phyloP scores from a whole-genome alignment of 37 sponge, comb jelly and placozoan genomes.

The Aphrocallistes beatrix region DNA sequence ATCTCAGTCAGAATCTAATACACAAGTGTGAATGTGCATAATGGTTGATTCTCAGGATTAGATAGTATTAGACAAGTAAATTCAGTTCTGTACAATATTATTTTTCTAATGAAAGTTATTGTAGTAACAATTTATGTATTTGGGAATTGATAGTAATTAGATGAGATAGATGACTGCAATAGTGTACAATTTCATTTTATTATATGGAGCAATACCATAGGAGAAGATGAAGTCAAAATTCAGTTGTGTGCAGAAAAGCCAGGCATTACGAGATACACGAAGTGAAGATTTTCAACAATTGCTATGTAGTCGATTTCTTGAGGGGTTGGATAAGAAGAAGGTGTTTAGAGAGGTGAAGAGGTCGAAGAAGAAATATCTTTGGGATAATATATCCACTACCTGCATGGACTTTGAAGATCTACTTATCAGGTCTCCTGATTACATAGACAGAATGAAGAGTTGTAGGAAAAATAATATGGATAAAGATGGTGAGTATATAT shows the following conservation, averaged over 20 bases:
- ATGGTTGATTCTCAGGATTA: no score
- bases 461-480: neutral
- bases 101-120: no score
- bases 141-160: no score
- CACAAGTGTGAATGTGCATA: no score
- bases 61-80: no score
- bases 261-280: neutral
- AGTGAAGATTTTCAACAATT: neutral
- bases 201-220: no score
- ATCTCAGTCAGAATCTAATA: no score
- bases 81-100: no score
- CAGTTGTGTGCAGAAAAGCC: neutral
- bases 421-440: neutral
- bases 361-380: neutral
- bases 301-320: neutral
- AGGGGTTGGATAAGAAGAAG: neutral
- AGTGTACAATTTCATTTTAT: no score
- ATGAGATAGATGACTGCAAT: no score
- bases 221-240: neutral
- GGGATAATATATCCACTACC: neutral
- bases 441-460: neutral
- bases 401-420: neutral
- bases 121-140: no score
- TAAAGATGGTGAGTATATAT: neutral
- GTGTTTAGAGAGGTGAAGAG: neutral